A percentile compares a stretch with the other conserved stretches of the same genome.
These are phyloP conservation scores for Acronicta aceris DNA, from an alignment of 2,888 invertebrate species.

Conservation along the genomic window DNA sequence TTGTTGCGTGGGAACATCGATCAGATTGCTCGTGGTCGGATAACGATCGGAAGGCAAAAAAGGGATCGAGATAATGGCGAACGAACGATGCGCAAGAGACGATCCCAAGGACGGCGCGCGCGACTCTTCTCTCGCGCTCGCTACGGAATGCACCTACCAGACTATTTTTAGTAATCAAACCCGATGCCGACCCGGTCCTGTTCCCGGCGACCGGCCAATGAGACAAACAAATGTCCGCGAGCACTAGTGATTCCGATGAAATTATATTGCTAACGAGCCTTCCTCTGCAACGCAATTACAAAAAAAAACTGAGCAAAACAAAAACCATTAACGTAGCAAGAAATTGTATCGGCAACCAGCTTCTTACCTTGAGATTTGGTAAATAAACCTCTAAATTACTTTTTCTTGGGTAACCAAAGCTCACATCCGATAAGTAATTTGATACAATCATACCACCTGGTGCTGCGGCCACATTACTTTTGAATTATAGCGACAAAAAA, in stretches of 20 bases:
- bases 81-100: slow-evolving; percentile 70
- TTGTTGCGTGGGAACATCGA: slow-evolving; percentile 82
- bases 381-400: slow-evolving; percentile 42
- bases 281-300: slow-evolving; percentile 57
- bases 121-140: slow-evolving; percentile 62
- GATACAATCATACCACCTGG: slow-evolving; percentile 76
- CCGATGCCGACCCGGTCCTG: slow-evolving; percentile 73
- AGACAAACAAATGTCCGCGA: slow-evolving; percentile 72
- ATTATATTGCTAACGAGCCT: slow-evolving; percentile 65
- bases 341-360: slow-evolving; percentile 25
- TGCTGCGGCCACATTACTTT: slow-evolving; percentile 70
- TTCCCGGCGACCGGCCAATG: slow-evolving; percentile 56
- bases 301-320: slow-evolving; percentile 44
- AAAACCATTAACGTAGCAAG: slow-evolving; percentile 31
- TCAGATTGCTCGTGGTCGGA: slow-evolving; percentile 84
- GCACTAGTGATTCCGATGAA: slow-evolving; percentile 64
- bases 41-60: slow-evolving; percentile 87
- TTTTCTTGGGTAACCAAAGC: slow-evolving; percentile 38
- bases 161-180: slow-evolving; percentile 87
- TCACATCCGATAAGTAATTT: slow-evolving; percentile 69
- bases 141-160: slow-evolving; percentile 76
- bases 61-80: slow-evolving; percentile 84
- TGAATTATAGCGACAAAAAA: slow-evolving; percentile 74
- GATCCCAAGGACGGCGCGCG: slow-evolving; percentile 78
- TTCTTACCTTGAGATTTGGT: slow-evolving; percentile 39